Percentiles rank a stretch among this genome's conserved stretches.
Evolutionary conservation across 2,113 vertebrate species (phyloP).

Genomic region (Elaphurus davidianus): DNA sequence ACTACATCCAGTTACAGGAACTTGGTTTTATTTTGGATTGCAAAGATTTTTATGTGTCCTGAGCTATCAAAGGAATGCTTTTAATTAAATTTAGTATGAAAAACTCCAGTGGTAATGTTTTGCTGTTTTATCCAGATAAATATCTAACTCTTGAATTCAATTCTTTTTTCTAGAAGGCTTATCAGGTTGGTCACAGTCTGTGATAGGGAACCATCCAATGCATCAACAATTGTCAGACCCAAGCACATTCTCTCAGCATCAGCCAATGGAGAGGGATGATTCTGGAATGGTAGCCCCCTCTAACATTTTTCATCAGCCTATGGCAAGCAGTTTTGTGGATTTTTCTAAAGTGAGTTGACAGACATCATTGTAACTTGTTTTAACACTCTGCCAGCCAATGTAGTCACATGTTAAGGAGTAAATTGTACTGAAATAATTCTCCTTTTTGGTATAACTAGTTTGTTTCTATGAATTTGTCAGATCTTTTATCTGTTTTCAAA

Average conservation of each 20-base stretch:
- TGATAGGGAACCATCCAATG: conserved; percentile 95
- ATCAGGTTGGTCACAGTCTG: conserved; percentile 98
- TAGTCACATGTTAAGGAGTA: conserved; percentile 50
- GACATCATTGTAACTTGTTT: conserved; percentile 37
- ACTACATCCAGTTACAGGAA: not conserved
- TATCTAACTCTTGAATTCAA: conserved; percentile 44
- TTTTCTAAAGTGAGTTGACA: conserved; percentile 92
- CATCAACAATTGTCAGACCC: conserved; percentile 96
- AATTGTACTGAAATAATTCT: conserved; percentile 40
- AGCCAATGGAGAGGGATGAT: conserved; percentile 98
- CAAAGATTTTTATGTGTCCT: not conserved
- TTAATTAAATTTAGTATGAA: conserved; percentile 47
- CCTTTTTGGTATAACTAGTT: not conserved
- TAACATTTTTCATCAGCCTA: conserved; percentile 96
- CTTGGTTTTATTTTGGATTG: not conserved
- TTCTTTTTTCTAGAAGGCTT: conserved; percentile 89
- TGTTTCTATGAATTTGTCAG: conserved; percentile 25
- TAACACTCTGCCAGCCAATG: conserved; percentile 5
- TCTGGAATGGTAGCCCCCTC: conserved; percentile 97
- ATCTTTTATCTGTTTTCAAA: conserved; percentile 29
- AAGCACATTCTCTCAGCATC: conserved; percentile 96
- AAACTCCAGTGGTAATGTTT: conserved; percentile 41
- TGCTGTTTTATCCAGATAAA: conserved; percentile 54
- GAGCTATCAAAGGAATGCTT: conserved; percentile 5
- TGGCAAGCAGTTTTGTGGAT: conserved; percentile 97